phyloP scores from a whole-genome alignment of 2,888 invertebrate species.

The Calliphora vomitoria region DNA sequence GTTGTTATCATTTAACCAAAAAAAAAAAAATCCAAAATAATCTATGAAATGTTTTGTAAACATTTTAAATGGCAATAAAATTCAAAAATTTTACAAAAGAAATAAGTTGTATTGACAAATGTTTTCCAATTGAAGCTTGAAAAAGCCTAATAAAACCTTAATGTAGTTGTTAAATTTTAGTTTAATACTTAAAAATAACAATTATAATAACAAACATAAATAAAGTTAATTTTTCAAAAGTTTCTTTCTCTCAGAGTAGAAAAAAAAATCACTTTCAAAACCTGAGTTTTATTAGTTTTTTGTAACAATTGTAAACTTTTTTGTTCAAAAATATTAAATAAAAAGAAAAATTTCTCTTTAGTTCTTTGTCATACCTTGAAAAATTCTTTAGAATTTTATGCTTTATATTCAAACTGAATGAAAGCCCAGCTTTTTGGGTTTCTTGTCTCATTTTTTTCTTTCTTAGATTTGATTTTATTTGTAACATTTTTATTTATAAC shows the following conservation, averaged over 20 bases:
- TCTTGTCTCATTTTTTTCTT: neutral
- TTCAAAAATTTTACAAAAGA: neutral
- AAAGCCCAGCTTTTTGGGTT: too few relatives aligned
- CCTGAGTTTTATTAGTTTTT: neutral
- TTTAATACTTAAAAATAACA: neutral
- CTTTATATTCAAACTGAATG: neutral
- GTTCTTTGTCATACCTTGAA: neutral
- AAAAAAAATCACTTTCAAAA: too few relatives aligned
- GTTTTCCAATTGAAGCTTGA: neutral
- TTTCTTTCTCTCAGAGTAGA: neutral
- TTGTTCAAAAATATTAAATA: neutral
- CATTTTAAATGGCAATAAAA: neutral
- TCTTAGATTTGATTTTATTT: neutral
- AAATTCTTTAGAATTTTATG: neutral
- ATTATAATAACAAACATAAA: neutral
- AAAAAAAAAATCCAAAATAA: neutral
- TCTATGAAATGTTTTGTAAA: conserved; percentile 7
- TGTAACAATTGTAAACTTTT: neutral
- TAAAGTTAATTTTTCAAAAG: neutral
- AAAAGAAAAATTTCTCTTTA: neutral
- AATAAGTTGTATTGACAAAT: conserved; percentile 41
- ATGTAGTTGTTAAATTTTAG: neutral
- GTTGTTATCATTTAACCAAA: neutral
- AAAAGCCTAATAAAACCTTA: too few relatives aligned
- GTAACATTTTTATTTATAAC: neutral